phyloP scores from a whole-genome alignment of 2,888 invertebrate genomes.

The Amphipyra berbera region DNA sequence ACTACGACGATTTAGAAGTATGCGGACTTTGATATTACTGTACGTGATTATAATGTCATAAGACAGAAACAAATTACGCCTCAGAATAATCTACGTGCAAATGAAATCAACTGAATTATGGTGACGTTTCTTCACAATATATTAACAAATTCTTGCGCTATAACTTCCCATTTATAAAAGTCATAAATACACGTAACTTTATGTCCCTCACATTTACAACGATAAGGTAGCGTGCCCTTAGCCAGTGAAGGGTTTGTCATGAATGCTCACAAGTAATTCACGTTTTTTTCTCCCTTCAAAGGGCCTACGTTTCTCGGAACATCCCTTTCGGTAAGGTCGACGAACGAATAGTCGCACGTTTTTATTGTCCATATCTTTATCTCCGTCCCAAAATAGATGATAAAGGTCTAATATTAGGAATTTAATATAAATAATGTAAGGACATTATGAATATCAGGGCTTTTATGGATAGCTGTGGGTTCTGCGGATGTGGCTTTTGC shows the following conservation, averaged over 20 bases:
- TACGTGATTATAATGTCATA: slow-evolving; percentile 22
- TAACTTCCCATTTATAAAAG: slow-evolving; percentile 23
- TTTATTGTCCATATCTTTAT: slow-evolving; percentile 32
- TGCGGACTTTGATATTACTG: background rate
- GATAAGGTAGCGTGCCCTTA: slow-evolving; percentile 35
- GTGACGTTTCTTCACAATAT: background rate
- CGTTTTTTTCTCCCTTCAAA: slow-evolving; percentile 28
- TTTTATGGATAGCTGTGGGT: slow-evolving; percentile 26
- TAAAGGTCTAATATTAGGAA: slow-evolving; percentile 26
- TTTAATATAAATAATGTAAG: slow-evolving; percentile 23
- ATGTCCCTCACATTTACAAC: slow-evolving; percentile 28
- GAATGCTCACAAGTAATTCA: slow-evolving; percentile 39
- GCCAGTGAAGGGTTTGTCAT: slow-evolving; percentile 52
- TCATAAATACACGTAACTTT: slow-evolving; percentile 37
- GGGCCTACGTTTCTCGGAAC: slow-evolving; percentile 20
- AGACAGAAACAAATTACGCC: slow-evolving; percentile 8
- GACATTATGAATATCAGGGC: slow-evolving; percentile 6
- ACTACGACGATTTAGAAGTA: too few species aligned
- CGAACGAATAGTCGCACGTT: slow-evolving; percentile 37
- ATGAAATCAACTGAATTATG: slow-evolving; percentile 15
- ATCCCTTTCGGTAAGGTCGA: slow-evolving; percentile 36
- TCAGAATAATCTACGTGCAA: slow-evolving; percentile 23
- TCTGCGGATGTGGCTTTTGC: background rate
- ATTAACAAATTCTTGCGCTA: slow-evolving; percentile 11
- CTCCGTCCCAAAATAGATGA: slow-evolving; percentile 12